Percentiles rank a stretch among this genome's conserved stretches.
Conservation (phyloP, 2,888 invertebrate genomes). For the Pilophorus perplexus region DNA sequence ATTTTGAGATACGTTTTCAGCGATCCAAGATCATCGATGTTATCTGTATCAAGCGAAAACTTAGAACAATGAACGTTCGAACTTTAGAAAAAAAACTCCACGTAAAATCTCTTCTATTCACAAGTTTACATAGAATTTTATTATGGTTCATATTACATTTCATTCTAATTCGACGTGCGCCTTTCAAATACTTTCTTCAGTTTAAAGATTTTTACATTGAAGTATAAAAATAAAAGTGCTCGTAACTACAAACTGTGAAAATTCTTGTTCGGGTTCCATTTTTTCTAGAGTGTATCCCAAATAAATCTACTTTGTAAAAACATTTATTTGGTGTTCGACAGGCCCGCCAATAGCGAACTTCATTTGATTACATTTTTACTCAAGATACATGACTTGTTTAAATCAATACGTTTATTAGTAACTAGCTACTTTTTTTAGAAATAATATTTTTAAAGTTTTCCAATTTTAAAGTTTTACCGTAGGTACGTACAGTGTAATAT, state of each 20-base stretch:
- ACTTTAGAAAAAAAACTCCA: too few relatives aligned
- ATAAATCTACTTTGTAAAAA: conserved; percentile 21
- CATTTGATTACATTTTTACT: too few relatives aligned
- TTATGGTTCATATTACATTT: not conserved
- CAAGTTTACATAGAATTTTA: not conserved
- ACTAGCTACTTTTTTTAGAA: too few relatives aligned
- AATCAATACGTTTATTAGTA: too few relatives aligned
- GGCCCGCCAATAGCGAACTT: conserved; percentile 2
- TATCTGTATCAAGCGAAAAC: too few relatives aligned
- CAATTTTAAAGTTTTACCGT: conserved; percentile 7
- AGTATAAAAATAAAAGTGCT: conserved; percentile 32
- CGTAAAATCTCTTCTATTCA: too few relatives aligned
- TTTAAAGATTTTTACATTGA: not conserved
- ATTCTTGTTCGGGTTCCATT: conserved; percentile 13
- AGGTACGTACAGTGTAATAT: conserved; percentile 1
- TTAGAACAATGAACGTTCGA: too few relatives aligned
- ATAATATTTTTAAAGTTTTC: conserved; percentile 1
- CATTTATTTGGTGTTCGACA: conserved; percentile 26
- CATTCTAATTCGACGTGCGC: too few relatives aligned
- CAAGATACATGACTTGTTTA: too few relatives aligned
- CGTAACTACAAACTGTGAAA: conserved; percentile 10
- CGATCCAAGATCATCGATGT: too few relatives aligned
- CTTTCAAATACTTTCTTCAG: not conserved
- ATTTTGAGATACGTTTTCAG: too few relatives aligned
- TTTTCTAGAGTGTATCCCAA: conserved; percentile 8